Conservation (phyloP, 2,888 invertebrate genomes). For the Nectonema munidae region DNA sequence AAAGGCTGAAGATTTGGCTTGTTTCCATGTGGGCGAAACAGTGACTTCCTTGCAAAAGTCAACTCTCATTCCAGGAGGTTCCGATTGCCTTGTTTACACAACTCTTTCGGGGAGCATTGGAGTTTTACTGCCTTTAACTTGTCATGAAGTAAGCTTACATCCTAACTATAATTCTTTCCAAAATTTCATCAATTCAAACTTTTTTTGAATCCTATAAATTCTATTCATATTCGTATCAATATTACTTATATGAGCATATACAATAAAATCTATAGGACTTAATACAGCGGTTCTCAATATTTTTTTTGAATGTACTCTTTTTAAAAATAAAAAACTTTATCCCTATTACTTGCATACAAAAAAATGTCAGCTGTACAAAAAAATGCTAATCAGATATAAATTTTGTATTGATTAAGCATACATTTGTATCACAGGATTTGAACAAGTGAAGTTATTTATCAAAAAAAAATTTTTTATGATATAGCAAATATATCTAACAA, state of each 20-base stretch:
- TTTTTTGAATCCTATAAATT: no score
- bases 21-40: conserved; percentile 79
- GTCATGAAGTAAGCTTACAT: conserved; percentile 31
- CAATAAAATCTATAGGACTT: neutral
- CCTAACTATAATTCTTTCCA: neutral
- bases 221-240: no score
- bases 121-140: conserved; percentile 64
- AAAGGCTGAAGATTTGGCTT: conserved; percentile 41
- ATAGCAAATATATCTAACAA: no score
- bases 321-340: no score
- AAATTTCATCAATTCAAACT: neutral
- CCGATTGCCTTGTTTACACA: conserved; percentile 75
- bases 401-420: no score
- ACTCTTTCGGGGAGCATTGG: conserved; percentile 69
- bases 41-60: conserved; percentile 61
- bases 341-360: no score
- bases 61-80: conserved; percentile 78
- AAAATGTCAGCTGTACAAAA: no score
- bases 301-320: conserved; percentile 1
- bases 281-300: neutral
- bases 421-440: no score
- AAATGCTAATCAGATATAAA: no score
- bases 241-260: no score
- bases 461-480: no score
- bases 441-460: no score